Percentiles rank a stretch among this genome's conserved stretches.
Evolutionary conservation across 2,888 invertebrate species (phyloP).

Genomic region (Drosophila aldrichi): DNA sequence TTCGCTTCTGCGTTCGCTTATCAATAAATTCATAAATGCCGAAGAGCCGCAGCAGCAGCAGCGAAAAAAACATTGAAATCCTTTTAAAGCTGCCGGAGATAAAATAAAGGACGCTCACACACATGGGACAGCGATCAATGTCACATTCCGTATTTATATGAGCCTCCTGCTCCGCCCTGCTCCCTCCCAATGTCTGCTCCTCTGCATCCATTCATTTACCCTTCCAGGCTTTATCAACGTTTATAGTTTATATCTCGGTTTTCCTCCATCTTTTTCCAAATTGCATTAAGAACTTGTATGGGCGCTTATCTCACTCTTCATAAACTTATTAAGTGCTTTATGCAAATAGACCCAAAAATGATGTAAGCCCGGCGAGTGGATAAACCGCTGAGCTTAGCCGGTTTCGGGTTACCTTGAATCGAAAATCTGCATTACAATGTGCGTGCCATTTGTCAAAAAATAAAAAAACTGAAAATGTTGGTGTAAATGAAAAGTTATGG

Average conservation of each 20-base stretch:
- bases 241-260: slow-evolving; percentile 77
- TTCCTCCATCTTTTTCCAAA: slow-evolving; percentile 45
- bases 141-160: slow-evolving; percentile 61
- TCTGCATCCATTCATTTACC: neutral
- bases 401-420: slow-evolving; percentile 50
- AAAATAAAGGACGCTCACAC: slow-evolving; percentile 46
- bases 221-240: slow-evolving; percentile 66
- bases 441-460: slow-evolving; percentile 60
- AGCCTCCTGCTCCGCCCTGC: slow-evolving; percentile 1
- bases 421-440: slow-evolving; percentile 73
- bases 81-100: slow-evolving; percentile 68
- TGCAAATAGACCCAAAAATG: slow-evolving; percentile 47
- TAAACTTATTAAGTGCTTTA: slow-evolving; percentile 59
- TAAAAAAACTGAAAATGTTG: slow-evolving; percentile 11
- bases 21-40: slow-evolving; percentile 79
- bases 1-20: slow-evolving; percentile 51
- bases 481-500: slow-evolving; percentile 38
- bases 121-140: slow-evolving; percentile 67
- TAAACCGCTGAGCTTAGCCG: slow-evolving; percentile 22
- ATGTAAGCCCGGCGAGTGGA: slow-evolving; percentile 27
- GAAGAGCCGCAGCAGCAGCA: neutral
- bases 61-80: slow-evolving; percentile 66
- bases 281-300: slow-evolving; percentile 64
- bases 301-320: slow-evolving; percentile 47
- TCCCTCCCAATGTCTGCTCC: neutral